Evolutionary conservation across 2,797 vertebrate genomes (phyloP).

Genomic region (Melanotaenia maccullochi): DNA sequence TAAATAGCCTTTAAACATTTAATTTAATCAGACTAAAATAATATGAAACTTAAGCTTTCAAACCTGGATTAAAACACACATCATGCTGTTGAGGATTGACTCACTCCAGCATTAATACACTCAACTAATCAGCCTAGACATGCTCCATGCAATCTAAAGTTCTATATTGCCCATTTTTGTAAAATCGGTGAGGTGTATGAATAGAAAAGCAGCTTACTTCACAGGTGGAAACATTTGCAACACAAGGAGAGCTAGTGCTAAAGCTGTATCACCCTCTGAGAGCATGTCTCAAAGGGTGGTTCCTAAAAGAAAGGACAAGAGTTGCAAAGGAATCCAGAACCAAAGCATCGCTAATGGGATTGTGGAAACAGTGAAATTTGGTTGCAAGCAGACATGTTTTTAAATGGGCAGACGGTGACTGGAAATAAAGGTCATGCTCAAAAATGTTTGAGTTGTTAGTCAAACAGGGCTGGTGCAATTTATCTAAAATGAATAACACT

Average conservation of each 20-base stretch:
- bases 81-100: background rate
- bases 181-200: background rate
- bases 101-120: slow-evolving; percentile 1
- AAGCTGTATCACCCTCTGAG: slow-evolving; percentile 33
- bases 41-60: background rate
- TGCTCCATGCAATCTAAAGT: background rate
- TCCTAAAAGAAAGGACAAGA: slow-evolving; percentile 37
- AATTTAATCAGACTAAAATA: background rate
- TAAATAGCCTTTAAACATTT: background rate
- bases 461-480: background rate
- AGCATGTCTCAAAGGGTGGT: slow-evolving; percentile 39
- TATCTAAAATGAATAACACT: background rate
- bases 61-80: background rate
- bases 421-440: background rate
- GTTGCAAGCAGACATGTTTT: background rate
- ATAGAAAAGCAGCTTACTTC: background rate
- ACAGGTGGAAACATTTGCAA: slow-evolving; percentile 20
- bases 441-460: background rate
- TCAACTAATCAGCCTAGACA: background rate
- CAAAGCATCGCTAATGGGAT: slow-evolving; percentile 35
- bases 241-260: slow-evolving; percentile 14
- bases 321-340: slow-evolving; percentile 17
- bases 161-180: background rate
- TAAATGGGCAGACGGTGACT: background rate
- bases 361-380: slow-evolving; percentile 15